Conservation (phyloP, 2,113 vertebrate species). For the Morone saxatilis region DNA sequence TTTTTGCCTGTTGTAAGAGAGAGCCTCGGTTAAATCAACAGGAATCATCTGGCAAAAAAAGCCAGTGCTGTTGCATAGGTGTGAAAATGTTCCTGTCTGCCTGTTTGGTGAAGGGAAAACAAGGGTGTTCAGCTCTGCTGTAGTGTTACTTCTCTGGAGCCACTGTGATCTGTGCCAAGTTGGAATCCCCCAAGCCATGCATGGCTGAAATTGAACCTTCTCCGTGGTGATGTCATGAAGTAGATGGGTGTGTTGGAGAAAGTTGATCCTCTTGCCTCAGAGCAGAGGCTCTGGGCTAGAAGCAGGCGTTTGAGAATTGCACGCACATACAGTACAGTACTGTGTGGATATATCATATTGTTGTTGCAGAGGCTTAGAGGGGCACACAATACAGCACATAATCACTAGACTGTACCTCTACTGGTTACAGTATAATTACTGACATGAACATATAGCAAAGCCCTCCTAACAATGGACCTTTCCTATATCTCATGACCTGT, state of each 20-base stretch:
- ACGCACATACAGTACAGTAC: conserved; percentile 19
- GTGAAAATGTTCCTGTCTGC: conserved; percentile 55
- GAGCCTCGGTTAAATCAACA: conserved; percentile 53
- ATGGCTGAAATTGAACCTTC: conserved; percentile 66
- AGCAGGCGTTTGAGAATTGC: conserved; percentile 30
- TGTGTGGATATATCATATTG: not conserved
- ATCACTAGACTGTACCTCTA: not conserved
- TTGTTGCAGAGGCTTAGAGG: not conserved
- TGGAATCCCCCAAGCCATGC: conserved; percentile 72
- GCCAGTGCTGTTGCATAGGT: conserved; percentile 38
- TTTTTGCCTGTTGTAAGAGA: conserved; percentile 36
- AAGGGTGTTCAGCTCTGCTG: conserved; percentile 26
- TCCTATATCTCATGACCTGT: conserved; percentile 19
- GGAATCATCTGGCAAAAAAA: conserved; percentile 39
- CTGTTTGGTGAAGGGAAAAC: conserved; percentile 35
- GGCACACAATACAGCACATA: not conserved
- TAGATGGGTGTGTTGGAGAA: conserved; percentile 70
- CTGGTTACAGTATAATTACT: not conserved
- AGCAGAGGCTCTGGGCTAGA: conserved; percentile 42
- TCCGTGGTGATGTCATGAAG: conserved; percentile 71
- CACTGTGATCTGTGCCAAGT: conserved; percentile 41
- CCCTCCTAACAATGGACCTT: not conserved
- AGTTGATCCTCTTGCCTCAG: conserved; percentile 71
- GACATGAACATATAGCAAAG: not conserved
- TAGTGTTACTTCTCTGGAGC: conserved; percentile 38